phyloP scores from a whole-genome alignment of 2,888 invertebrate genomes.

The Andrena bicolor region DNA sequence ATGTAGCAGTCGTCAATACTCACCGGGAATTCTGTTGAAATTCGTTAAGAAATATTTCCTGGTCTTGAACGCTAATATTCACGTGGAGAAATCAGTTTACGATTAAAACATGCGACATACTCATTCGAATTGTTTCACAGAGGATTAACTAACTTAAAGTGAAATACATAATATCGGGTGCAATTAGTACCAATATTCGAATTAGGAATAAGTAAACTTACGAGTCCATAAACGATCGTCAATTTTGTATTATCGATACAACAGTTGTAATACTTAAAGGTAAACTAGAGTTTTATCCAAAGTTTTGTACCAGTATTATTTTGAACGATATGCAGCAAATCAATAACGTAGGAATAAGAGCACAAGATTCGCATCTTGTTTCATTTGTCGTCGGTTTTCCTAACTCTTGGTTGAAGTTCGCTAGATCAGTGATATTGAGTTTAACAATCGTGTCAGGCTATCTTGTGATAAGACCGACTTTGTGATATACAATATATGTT shows the following conservation, averaged over 20 bases:
- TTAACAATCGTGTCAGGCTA: slow-evolving; percentile 25
- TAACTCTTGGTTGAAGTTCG: slow-evolving; percentile 30
- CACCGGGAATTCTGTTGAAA: slow-evolving; percentile 16
- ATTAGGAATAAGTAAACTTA: slow-evolving; percentile 23
- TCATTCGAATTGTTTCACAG: not conserved
- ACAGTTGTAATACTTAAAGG: slow-evolving; percentile 35
- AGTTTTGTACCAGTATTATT: slow-evolving; percentile 66
- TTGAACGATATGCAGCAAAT: slow-evolving; percentile 48
- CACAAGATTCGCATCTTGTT: slow-evolving; percentile 29
- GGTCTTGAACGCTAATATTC: not conserved
- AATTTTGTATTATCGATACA: slow-evolving; percentile 35
- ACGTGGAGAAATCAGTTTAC: not conserved
- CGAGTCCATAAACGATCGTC: slow-evolving; percentile 17
- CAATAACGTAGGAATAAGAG: slow-evolving; percentile 26
- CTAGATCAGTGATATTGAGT: slow-evolving; percentile 10
- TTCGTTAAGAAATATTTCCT: not conserved
- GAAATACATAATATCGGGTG: slow-evolving; percentile 39
- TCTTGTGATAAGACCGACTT: slow-evolving; percentile 56
- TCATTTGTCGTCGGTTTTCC: slow-evolving; percentile 42
- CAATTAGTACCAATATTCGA: slow-evolving; percentile 48
- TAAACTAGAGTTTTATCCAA: slow-evolving; percentile 57
- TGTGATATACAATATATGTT: slow-evolving; percentile 57
- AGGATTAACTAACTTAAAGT: not conserved
- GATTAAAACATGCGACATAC: slow-evolving; percentile 6
- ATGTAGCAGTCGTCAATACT: slow-evolving; percentile 44